These are phyloP conservation scores for Aleiodes alternator DNA, from an alignment of 2,888 invertebrate genomes.

Conservation along the genomic window DNA sequence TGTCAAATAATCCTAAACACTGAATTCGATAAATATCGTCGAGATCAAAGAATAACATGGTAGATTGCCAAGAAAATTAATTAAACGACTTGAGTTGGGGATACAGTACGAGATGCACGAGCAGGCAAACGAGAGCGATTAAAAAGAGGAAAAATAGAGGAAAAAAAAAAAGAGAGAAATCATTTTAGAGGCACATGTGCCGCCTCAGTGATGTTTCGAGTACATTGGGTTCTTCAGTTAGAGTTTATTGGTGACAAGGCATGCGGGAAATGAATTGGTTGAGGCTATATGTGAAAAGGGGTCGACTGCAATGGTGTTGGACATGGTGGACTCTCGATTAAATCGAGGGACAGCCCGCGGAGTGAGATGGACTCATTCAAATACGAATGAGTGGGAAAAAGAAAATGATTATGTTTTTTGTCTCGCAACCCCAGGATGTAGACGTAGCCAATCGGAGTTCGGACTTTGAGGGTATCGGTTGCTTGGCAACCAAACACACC, in stretches of 20 bases:
- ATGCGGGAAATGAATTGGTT: slow-evolving; percentile 43
- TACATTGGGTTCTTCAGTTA: slow-evolving; percentile 40
- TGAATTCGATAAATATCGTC: neutral
- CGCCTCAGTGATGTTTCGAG: slow-evolving; percentile 39
- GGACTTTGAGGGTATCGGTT: slow-evolving; percentile 70
- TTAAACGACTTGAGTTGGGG: slow-evolving; percentile 40
- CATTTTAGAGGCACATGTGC: slow-evolving; percentile 18
- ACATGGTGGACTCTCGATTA: slow-evolving; percentile 31
- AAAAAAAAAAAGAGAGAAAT: slow-evolving; percentile 35
- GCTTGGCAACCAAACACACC: slow-evolving; percentile 73
- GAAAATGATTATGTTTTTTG: slow-evolving; percentile 39
- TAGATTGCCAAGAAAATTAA: slow-evolving; percentile 32
- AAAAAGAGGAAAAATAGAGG: slow-evolving; percentile 16
- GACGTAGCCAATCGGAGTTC: slow-evolving; percentile 70
- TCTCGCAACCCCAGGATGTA: slow-evolving; percentile 64
- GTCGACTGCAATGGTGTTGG: slow-evolving; percentile 15
- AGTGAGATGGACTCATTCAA: slow-evolving; percentile 47
- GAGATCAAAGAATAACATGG: slow-evolving; percentile 27
- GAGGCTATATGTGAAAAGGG: slow-evolving; percentile 4
- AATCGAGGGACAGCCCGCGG: slow-evolving; percentile 55
- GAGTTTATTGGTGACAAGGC: slow-evolving; percentile 56
- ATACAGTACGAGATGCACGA: slow-evolving; percentile 29
- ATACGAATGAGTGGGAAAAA: slow-evolving; percentile 45
- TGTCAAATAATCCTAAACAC: slow-evolving; percentile 15
- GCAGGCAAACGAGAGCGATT: slow-evolving; percentile 21